phyloP scores from a whole-genome alignment of 2,888 invertebrate genomes.

The Nomada lathburiana region DNA sequence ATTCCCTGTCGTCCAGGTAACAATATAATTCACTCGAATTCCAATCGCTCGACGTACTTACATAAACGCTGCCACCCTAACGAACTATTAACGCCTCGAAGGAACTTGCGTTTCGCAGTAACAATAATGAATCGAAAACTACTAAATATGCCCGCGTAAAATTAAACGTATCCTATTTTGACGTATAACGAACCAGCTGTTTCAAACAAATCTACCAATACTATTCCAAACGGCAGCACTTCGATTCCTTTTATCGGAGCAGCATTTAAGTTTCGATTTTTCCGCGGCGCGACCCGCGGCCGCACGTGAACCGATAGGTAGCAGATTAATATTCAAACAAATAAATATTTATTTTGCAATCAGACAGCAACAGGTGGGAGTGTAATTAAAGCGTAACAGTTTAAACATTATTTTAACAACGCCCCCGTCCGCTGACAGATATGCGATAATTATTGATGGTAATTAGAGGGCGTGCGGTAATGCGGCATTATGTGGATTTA shows the following conservation, averaged over 20 bases:
- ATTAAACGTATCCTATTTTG: too few species aligned
- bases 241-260: conserved; percentile 15
- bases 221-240: background rate
- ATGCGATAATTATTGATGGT: conserved; percentile 74
- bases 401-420: conserved; percentile 75
- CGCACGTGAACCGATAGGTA: conserved; percentile 27
- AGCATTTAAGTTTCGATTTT: conserved; percentile 52
- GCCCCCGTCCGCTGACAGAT: conserved; percentile 66
- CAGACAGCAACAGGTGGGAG: conserved; percentile 73
- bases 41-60: too few species aligned
- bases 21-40: too few species aligned
- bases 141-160: too few species aligned
- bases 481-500: conserved; percentile 72
- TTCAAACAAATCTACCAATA: background rate
- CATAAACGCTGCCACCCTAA: too few species aligned
- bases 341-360: conserved; percentile 75
- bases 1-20: too few species aligned
- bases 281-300: conserved; percentile 38
- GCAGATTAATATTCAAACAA: conserved; percentile 72
- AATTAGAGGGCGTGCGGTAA: conserved; percentile 70
- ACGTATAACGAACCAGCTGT: too few species aligned
- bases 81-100: too few species aligned
- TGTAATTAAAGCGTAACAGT: conserved; percentile 72
- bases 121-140: too few species aligned
- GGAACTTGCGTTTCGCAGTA: too few species aligned